Base-by-base conservation (phyloP, 2,888 invertebrate species). In the Prosopocoilus inquinatus region DNA sequence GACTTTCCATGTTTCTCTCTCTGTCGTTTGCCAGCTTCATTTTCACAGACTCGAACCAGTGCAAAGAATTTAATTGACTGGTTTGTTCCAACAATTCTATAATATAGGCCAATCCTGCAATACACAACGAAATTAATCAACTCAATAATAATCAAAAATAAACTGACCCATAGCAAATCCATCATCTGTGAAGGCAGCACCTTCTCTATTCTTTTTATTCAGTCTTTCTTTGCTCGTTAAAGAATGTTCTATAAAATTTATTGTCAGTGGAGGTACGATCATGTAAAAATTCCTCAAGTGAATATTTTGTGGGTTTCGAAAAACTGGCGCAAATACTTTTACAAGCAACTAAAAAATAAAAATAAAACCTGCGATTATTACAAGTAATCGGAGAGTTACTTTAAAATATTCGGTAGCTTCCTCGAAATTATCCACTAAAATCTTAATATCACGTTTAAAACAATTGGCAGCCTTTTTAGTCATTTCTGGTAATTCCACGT, bases 131-230 rank as follows among this genome's bases (percentile, higher is more conserved):
- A 39, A n/a, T 12, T 44, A 9, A 34, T 8, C 9, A 8, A n/a
- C 35, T 15, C 20, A 20, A 13, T 3, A n/a, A 12, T 45, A 8
- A 15, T 3, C 15, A 2, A 11, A 15, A 11, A 39, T 9, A 50
- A 35, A 28, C 12, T 83, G 79, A 72, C 97, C 99, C 85, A 99
- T 92, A 3, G 96, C 91, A 79, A 99, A 98, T 9, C 99, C 99
- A 77, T 99, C 99, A 76, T 99, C 98, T 9, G 96, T 96, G 73
- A 99, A 96, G 1, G 94, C 88, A 47, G 94, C 91, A 9, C 91
- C 93, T 9, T 82, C 81, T 78, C 90, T 91, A 72, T 91, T 91
- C 73, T 94, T 94, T 73, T 96, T 96, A 58, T 87, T 89, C 77
- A 98, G 86, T 75, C 92, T 91, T 69, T 97, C 96, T 73, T 96